phyloP scores from a whole-genome alignment of 2,797 vertebrate genomes.

The Pampus argenteus region DNA sequence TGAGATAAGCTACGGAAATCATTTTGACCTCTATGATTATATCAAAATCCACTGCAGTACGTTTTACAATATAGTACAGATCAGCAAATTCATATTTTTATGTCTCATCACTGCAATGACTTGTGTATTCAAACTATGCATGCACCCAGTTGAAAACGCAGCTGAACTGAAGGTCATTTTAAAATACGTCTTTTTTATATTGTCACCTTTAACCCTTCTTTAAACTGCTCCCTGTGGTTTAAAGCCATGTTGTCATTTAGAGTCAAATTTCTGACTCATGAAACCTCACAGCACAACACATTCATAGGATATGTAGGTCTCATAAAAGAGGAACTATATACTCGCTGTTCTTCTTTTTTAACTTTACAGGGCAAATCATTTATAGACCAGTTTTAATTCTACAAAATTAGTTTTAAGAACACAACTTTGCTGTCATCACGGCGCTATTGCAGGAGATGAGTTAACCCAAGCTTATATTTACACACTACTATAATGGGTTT shows the following conservation, averaged over 20 bases:
- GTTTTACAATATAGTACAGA: background rate
- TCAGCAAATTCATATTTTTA: background rate
- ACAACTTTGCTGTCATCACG: background rate
- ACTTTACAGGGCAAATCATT: background rate
- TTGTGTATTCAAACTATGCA: background rate
- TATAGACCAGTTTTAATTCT: background rate
- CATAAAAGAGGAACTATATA: background rate
- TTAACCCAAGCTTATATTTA: background rate
- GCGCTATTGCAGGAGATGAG: background rate
- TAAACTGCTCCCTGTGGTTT: background rate
- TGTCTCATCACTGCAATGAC: background rate
- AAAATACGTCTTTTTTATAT: background rate
- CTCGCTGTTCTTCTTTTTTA: background rate
- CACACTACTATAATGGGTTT: background rate
- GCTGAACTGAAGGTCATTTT: background rate
- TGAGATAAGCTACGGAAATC: background rate
- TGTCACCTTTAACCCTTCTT: background rate
- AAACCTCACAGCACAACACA: background rate
- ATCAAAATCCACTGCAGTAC: background rate
- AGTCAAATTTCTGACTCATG: conserved; percentile 18
- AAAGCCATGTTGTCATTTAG: background rate
- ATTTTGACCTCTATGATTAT: background rate
- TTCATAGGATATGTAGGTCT: conserved; percentile 4
- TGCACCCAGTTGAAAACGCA: background rate
- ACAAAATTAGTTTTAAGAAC: background rate